A percentile compares a stretch with the other conserved stretches of the same genome.
Conservation (phyloP, 2,797 vertebrate genomes). For the Cirrhinus molitorella region DNA sequence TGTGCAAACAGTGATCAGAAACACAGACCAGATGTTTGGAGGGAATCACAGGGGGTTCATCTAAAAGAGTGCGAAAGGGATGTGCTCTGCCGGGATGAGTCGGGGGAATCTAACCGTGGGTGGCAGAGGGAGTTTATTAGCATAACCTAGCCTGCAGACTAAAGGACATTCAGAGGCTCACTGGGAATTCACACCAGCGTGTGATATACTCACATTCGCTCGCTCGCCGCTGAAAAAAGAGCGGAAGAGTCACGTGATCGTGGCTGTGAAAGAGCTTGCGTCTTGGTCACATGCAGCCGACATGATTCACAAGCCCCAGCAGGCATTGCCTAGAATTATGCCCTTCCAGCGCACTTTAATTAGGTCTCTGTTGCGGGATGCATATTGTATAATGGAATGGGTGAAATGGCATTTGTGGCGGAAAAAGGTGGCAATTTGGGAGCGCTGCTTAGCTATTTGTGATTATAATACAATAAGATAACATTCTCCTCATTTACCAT, state of each 20-base stretch:
- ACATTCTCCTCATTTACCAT: neutral
- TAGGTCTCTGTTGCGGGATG: constrained; percentile 35
- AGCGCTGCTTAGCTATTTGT: neutral
- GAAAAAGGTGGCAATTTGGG: neutral
- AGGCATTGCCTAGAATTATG: constrained; percentile 49
- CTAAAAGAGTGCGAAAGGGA: constrained; percentile 4
- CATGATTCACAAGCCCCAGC: constrained; percentile 55
- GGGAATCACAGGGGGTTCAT: constrained; percentile 1
- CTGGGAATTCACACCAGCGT: constrained; percentile 61
- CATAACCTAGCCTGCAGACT: constrained; percentile 44
- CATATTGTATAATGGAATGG: constrained; percentile 31
- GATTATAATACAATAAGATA: constrained; percentile 11
- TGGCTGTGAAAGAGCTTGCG: constrained; percentile 32
- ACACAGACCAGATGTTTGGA: constrained; percentile 10
- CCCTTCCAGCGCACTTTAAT: constrained; percentile 49
- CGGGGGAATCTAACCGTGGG: constrained; percentile 3
- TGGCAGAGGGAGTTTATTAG: constrained; percentile 32
- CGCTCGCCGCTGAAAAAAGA: constrained; percentile 22
- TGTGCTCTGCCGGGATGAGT: neutral
- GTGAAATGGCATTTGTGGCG: constrained; percentile 21
- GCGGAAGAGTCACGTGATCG: constrained; percentile 43
- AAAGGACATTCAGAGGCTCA: constrained; percentile 52
- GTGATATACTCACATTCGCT: constrained; percentile 53
- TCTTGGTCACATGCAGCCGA: constrained; percentile 53
- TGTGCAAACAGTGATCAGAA: neutral